Conservation (phyloP, 2,888 invertebrate genomes). For the Phragmatobia fuliginosa region DNA sequence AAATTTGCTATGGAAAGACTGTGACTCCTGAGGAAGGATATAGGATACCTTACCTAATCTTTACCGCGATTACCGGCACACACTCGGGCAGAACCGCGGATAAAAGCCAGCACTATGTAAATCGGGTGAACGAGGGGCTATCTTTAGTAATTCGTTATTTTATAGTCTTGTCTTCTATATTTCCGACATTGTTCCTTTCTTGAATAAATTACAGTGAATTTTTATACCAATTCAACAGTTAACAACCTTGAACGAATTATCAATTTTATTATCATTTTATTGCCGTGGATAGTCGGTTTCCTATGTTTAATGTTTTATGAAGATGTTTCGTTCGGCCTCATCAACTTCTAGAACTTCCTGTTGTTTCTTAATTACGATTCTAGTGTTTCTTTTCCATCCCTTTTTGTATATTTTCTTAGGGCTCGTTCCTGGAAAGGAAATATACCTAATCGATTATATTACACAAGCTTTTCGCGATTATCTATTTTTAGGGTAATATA, state of each 20-base stretch:
- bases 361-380: slow-evolving; percentile 46
- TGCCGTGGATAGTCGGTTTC: slow-evolving; percentile 46
- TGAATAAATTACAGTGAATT: slow-evolving; percentile 40
- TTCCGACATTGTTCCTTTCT: slow-evolving; percentile 30
- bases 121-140: not conserved
- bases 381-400: slow-evolving; percentile 35
- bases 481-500: no score
- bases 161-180: slow-evolving; percentile 10
- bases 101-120: no score
- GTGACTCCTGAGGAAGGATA: no score
- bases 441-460: not conserved
- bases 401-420: slow-evolving; percentile 23
- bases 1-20: no score
- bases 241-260: slow-evolving; percentile 50
- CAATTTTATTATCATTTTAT: slow-evolving; percentile 50
- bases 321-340: slow-evolving; percentile 51
- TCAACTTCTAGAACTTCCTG: slow-evolving; percentile 52
- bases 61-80: no score
- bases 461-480: no score
- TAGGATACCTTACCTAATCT: no score
- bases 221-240: slow-evolving; percentile 41
- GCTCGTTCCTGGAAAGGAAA: slow-evolving; percentile 5
- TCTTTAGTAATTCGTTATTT: slow-evolving; percentile 4
- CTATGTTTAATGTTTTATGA: slow-evolving; percentile 51
- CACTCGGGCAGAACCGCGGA: no score